Conservation (phyloP, 92 coral and sea anemone species). For the Pocillopora meandrina region DNA sequence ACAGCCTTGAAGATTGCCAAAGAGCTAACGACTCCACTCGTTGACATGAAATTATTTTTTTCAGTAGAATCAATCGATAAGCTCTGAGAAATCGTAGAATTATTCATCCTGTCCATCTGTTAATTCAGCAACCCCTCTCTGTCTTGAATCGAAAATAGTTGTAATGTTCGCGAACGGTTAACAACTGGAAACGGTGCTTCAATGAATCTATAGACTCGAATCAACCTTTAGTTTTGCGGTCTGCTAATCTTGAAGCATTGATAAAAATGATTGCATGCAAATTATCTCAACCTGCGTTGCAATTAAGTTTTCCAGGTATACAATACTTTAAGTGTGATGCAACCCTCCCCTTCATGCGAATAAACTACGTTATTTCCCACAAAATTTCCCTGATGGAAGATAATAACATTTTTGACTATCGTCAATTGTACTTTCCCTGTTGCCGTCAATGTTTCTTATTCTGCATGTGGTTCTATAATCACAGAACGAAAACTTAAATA, state of each 20-base stretch:
- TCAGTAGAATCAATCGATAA: background rate
- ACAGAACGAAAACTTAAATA: background rate
- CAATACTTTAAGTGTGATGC: background rate
- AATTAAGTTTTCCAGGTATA: background rate
- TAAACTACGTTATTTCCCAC: too few relatives aligned
- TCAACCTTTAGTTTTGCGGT: background rate
- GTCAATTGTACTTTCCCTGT: too few relatives aligned
- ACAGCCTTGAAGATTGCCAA: constrained; percentile 8
- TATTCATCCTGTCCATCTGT: background rate
- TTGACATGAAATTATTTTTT: background rate
- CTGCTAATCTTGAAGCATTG: background rate
- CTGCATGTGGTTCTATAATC: background rate
- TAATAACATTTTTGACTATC: too few relatives aligned
- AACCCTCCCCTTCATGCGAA: background rate
- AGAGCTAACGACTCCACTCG: background rate
- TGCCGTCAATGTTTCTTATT: too few relatives aligned
- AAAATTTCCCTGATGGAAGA: too few relatives aligned
- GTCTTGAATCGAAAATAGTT: background rate
- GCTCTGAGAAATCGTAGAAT: background rate
- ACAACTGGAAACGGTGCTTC: background rate
- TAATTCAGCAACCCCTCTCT: background rate
- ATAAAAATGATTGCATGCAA: background rate
- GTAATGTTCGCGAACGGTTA: background rate
- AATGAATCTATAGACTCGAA: background rate
- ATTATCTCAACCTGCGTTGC: background rate